Evolutionary conservation across 2,797 vertebrate genomes (phyloP).

Genomic region (Chrosomus eos): DNA sequence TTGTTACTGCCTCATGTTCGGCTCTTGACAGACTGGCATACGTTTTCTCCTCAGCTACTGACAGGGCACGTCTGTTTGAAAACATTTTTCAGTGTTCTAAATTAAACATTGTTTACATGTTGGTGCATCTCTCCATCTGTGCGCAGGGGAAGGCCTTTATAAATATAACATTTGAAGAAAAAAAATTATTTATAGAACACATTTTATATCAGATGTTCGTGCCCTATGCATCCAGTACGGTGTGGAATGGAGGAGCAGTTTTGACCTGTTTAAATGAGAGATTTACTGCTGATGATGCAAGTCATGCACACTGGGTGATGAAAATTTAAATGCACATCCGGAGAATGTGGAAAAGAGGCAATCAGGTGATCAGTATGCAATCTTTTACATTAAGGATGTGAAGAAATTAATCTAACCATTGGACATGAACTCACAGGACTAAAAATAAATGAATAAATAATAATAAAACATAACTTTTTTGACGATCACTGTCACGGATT

Average conservation of each 20-base stretch:
- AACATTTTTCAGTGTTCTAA: constrained; percentile 22
- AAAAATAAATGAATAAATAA: too few species aligned
- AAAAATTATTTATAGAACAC: background rate
- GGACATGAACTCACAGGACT: background rate
- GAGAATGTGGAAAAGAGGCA: background rate
- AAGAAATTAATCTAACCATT: background rate
- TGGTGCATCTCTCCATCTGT: constrained; percentile 11
- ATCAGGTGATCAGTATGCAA: constrained; percentile 19
- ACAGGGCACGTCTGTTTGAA: constrained; percentile 26
- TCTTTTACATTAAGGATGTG: constrained; percentile 7
- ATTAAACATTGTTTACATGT: constrained; percentile 39
- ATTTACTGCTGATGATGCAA: background rate
- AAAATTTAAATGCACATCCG: background rate
- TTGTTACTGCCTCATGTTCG: constrained; percentile 16
- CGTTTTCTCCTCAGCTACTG: background rate
- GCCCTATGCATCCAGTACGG: background rate
- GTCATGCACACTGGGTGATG: constrained; percentile 3
- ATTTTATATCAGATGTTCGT: background rate
- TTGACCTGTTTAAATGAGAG: background rate
- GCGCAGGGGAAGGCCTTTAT: background rate
- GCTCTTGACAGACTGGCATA: constrained; percentile 21
- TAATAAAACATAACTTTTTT: background rate
- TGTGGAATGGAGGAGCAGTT: background rate
- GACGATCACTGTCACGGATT: background rate
- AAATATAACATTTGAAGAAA: constrained; percentile 5